Percentiles rank a stretch among this genome's conserved stretches.
Conservation (phyloP, 1,140 invertebrate genomes). For the Zaprionus inermis region DNA sequence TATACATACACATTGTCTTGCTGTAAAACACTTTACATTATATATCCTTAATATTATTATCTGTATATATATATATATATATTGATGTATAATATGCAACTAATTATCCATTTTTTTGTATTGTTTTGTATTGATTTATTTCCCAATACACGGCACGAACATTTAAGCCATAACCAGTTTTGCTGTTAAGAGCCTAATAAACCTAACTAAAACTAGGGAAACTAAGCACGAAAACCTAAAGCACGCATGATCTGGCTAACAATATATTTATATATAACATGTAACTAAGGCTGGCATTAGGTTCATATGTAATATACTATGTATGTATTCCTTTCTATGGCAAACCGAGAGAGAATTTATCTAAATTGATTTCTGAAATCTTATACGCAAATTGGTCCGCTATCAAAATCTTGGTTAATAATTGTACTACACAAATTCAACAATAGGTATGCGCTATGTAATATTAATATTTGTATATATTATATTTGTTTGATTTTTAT, state of each 20-base stretch:
- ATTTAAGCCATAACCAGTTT: slow-evolving; percentile 60
- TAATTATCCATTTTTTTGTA: slow-evolving; percentile 50
- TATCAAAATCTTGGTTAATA: slow-evolving; percentile 81
- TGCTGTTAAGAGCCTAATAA: slow-evolving; percentile 57
- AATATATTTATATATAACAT: slow-evolving; percentile 30
- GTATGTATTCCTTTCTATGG: slow-evolving; percentile 54
- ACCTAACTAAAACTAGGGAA: slow-evolving; percentile 73
- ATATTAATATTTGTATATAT: slow-evolving; percentile 39
- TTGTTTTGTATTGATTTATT: slow-evolving; percentile 45
- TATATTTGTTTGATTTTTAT: slow-evolving; percentile 30
- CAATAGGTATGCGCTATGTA: slow-evolving; percentile 67
- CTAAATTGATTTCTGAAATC: slow-evolving; percentile 80
- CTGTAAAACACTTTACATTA: slow-evolving; percentile 63
- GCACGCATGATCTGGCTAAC: slow-evolving; percentile 48
- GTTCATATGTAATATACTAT: slow-evolving; percentile 48
- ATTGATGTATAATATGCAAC: slow-evolving; percentile 51
- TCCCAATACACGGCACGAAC: slow-evolving; percentile 56
- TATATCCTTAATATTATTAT: slow-evolving; percentile 59
- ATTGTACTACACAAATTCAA: slow-evolving; percentile 80
- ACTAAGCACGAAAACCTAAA: slow-evolving; percentile 62
- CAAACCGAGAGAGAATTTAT: slow-evolving; percentile 73
- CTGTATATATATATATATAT: neutral
- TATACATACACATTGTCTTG: slow-evolving; percentile 34
- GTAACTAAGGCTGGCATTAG: slow-evolving; percentile 64
- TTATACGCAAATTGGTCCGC: slow-evolving; percentile 83